These are phyloP conservation scores for Zygogramma bicolorata DNA, from an alignment of 2,888 invertebrate genomes.

Conservation along the genomic window DNA sequence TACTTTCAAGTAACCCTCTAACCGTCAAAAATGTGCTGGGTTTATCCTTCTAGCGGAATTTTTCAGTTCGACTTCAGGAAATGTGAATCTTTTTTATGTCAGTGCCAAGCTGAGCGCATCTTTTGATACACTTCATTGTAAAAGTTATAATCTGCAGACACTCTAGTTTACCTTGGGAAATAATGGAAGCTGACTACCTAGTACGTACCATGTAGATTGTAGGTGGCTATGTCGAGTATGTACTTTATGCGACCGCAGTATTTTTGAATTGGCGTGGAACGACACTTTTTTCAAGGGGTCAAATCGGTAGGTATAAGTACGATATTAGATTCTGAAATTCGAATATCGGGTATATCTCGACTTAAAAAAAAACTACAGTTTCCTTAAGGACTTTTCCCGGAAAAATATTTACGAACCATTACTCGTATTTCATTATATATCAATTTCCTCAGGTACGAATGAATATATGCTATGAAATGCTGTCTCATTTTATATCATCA, in stretches of 20 bases:
- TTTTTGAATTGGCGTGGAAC: not conserved
- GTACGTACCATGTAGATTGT: slow-evolving; percentile 13
- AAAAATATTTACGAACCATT: too few species aligned
- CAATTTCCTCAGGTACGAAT: too few species aligned
- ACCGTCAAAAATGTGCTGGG: not conserved
- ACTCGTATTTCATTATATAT: too few species aligned
- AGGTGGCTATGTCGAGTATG: slow-evolving; percentile 3
- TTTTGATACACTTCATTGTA: not conserved
- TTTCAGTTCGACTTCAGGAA: not conserved
- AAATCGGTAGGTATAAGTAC: too few species aligned
- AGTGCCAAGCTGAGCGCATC: not conserved
- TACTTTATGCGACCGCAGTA: slow-evolving; percentile 6
- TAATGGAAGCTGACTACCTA: slow-evolving; percentile 8
- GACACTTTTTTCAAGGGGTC: not conserved
- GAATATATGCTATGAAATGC: too few species aligned
- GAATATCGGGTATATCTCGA: too few species aligned
- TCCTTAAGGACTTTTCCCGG: too few species aligned
- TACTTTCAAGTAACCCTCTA: not conserved
- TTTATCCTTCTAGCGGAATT: too few species aligned
- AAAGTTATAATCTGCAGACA: slow-evolving; percentile 10
- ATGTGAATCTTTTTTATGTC: not conserved
- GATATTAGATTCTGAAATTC: too few species aligned
- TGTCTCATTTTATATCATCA: too few species aligned
- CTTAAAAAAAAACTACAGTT: too few species aligned
- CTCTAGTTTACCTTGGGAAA: slow-evolving; percentile 12